These are phyloP conservation scores for Leptinotarsa juncta DNA, from an alignment of 2,888 invertebrate species.

Conservation along the genomic window DNA sequence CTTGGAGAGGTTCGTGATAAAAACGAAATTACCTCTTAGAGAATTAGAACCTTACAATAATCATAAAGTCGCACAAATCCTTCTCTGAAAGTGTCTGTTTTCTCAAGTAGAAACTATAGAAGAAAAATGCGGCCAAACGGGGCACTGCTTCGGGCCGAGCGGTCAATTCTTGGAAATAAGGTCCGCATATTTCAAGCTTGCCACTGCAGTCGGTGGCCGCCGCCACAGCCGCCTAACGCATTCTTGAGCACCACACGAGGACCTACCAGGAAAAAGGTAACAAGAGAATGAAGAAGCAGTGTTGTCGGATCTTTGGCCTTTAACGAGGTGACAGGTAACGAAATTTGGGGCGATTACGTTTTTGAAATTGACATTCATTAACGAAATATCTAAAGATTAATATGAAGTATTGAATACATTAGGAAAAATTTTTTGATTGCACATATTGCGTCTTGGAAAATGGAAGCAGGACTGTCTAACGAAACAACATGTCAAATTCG, in stretches of 20 bases:
- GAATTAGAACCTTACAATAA: not conserved
- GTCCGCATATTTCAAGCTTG: conserved; percentile 42
- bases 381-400: no score
- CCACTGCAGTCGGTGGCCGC: conserved; percentile 25
- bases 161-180: conserved; percentile 52
- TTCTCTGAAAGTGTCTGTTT: not conserved
- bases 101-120: conserved; percentile 12
- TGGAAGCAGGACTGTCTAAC: no score
- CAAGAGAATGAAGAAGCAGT: not conserved
- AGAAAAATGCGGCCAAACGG: conserved; percentile 33
- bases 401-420: no score
- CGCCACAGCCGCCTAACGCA: conserved; percentile 27
- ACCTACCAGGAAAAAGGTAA: conserved; percentile 31
- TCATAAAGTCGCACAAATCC: not conserved
- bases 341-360: no score
- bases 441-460: no score
- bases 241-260: conserved; percentile 19
- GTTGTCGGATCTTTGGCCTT: not conserved
- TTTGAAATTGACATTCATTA: no score
- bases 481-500: no score
- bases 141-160: conserved; percentile 27
- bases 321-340: no score
- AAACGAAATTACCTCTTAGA: not conserved
- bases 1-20: no score
- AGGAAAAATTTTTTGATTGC: no score